Percentiles rank a stretch among this genome's conserved stretches.
Conservation (phyloP, 2,888 invertebrate species). For the Isoperla grammatica region DNA sequence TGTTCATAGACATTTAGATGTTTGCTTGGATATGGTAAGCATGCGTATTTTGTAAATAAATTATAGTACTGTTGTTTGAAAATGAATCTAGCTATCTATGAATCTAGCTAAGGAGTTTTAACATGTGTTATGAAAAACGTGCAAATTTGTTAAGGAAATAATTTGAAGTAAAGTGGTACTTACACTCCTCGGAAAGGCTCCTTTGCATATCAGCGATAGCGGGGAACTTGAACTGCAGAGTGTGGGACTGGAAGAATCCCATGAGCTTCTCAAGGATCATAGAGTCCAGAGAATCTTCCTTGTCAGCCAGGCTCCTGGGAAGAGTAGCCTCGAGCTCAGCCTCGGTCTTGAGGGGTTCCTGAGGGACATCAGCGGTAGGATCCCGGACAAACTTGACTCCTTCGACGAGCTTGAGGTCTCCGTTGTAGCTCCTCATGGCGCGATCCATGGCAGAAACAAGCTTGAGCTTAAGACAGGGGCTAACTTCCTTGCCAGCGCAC, state of each 20-base stretch:
- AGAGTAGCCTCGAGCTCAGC: constrained; percentile 64
- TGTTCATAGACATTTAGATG: too few relatives aligned
- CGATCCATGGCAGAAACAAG: constrained; percentile 71
- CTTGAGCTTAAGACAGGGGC: constrained; percentile 73
- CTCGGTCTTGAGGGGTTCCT: constrained; percentile 45
- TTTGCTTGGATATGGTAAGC: too few relatives aligned
- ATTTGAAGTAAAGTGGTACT: too few relatives aligned
- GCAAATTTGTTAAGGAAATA: too few relatives aligned
- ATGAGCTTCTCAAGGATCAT: constrained; percentile 69
- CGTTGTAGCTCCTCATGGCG: constrained; percentile 52
- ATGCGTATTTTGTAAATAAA: too few relatives aligned
- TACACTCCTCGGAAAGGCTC: constrained; percentile 54
- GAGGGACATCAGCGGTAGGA: constrained; percentile 8
- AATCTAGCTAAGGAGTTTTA: too few relatives aligned
- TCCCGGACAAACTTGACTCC: constrained; percentile 72
- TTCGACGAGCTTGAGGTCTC: constrained; percentile 61
- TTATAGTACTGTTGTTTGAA: too few relatives aligned
- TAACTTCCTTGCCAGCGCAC: constrained; percentile 57
- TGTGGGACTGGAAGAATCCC: constrained; percentile 71
- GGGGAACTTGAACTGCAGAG: constrained; percentile 72
- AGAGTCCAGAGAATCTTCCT: constrained; percentile 63
- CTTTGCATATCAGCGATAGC: constrained; percentile 58
- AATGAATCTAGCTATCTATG: too few relatives aligned
- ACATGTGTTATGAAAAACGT: too few relatives aligned
- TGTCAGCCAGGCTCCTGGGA: constrained; percentile 67